Conservation (phyloP, 2,888 invertebrate species). For the Scrobipalpa costella region DNA sequence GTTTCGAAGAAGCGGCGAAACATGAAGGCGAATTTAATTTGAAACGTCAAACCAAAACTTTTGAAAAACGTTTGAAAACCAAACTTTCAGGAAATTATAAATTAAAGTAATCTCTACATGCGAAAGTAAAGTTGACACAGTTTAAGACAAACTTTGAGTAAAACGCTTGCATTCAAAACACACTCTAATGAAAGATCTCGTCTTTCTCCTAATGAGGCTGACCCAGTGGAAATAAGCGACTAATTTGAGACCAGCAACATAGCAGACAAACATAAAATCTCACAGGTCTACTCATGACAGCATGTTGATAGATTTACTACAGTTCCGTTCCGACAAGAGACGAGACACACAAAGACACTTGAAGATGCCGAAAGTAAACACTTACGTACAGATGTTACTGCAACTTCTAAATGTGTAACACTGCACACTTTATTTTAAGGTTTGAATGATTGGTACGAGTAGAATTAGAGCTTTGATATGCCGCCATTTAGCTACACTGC, state of each 20-base stretch:
- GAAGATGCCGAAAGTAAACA: constrained; percentile 2
- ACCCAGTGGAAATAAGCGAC: not conserved
- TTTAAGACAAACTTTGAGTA: too few species aligned
- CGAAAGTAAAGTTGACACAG: too few species aligned
- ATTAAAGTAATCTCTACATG: too few species aligned
- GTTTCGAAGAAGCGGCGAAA: too few species aligned
- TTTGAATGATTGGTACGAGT: not conserved
- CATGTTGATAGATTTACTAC: constrained; percentile 10
- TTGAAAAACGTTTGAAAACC: too few species aligned
- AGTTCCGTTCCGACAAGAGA: not conserved
- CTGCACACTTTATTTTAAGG: not conserved
- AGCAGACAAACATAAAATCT: not conserved
- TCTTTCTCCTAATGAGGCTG: not conserved
- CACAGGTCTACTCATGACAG: not conserved
- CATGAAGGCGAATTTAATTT: too few species aligned
- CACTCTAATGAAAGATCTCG: not conserved
- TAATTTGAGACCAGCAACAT: not conserved
- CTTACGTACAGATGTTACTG: constrained; percentile 4
- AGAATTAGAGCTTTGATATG: not conserved
- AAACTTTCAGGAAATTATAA: too few species aligned
- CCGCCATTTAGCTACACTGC: too few species aligned
- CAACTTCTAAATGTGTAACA: too few species aligned
- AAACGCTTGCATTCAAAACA: too few species aligned
- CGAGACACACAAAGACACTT: not conserved
- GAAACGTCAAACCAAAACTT: too few species aligned